phyloP scores from a whole-genome alignment of 2,113 vertebrate species.

The Misgurnus anguillicaudatus region DNA sequence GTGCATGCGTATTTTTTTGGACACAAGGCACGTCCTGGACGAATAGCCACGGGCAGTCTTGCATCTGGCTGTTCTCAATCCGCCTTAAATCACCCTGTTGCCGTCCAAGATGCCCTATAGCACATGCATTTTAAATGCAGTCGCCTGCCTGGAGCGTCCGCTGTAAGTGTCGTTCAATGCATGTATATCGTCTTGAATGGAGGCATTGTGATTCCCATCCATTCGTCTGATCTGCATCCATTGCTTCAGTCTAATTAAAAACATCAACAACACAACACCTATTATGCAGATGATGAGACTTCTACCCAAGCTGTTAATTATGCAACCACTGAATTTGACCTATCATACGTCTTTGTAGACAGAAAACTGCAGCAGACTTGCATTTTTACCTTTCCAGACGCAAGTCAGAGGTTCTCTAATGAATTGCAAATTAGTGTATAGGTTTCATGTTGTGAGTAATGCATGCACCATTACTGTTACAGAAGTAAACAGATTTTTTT shows the following conservation, averaged over 20 bases:
- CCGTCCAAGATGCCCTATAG: slow-evolving; percentile 59
- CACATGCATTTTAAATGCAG: slow-evolving; percentile 34
- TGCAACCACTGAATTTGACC: slow-evolving; percentile 50
- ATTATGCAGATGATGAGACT: slow-evolving; percentile 34
- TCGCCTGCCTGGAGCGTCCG: slow-evolving; percentile 13
- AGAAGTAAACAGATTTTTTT: neutral
- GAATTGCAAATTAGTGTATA: neutral
- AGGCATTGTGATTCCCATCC: slow-evolving; percentile 51
- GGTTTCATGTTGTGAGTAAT: neutral
- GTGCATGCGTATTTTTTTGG: slow-evolving; percentile 38
- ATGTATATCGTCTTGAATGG: slow-evolving; percentile 35
- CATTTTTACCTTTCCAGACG: neutral
- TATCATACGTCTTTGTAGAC: slow-evolving; percentile 58
- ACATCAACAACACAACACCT: slow-evolving; percentile 48
- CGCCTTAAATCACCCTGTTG: slow-evolving; percentile 67
- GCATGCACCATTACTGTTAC: neutral
- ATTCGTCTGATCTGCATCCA: slow-evolving; percentile 48
- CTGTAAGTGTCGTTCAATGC: slow-evolving; percentile 23
- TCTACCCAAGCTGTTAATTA: slow-evolving; percentile 46
- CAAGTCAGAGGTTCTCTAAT: neutral
- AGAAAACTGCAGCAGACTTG: slow-evolving; percentile 29
- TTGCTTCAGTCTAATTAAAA: slow-evolving; percentile 60
- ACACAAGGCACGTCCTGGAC: slow-evolving; percentile 65
- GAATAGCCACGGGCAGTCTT: slow-evolving; percentile 57
- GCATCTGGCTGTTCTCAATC: slow-evolving; percentile 3